Evolutionary conservation across 1,140 invertebrate species (phyloP).

Genomic region (Tetraneura akinire): DNA sequence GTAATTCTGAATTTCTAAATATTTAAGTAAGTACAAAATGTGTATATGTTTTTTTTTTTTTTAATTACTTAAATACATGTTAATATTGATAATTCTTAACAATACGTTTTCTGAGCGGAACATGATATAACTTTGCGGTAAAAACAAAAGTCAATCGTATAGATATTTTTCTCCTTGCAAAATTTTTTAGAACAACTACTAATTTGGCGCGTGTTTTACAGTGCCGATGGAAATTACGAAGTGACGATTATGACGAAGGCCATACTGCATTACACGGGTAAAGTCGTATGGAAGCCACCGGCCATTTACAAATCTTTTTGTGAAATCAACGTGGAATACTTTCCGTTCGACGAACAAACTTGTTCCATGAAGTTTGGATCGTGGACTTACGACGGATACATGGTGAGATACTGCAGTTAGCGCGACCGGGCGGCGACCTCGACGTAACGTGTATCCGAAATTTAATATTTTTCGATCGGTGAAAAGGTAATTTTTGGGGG

Average conservation of each 20-base stretch:
- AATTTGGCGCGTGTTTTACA: constrained; percentile 60
- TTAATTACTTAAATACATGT: no score
- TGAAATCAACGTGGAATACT: constrained; percentile 95
- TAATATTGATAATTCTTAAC: no score
- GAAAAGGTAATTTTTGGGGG: constrained; percentile 12
- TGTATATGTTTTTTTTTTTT: no score
- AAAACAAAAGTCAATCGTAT: no score
- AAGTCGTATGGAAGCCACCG: constrained; percentile 95
- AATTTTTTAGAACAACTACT: no score
- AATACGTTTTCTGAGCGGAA: no score
- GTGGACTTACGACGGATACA: constrained; percentile 90
- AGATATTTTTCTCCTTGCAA: no score
- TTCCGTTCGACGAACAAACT: constrained; percentile 93
- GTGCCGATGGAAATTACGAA: constrained; percentile 97
- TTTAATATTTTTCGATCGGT: constrained; percentile 9
- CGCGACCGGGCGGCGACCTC: background rate
- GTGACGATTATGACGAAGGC: constrained; percentile 97
- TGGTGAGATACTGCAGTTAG: constrained; percentile 63
- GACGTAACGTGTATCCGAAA: background rate
- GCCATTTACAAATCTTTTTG: constrained; percentile 98
- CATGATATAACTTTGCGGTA: no score
- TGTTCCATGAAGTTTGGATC: constrained; percentile 98
- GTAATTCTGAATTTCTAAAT: no score
- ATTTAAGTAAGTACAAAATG: no score
- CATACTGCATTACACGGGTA: constrained; percentile 86